Conservation (phyloP, 2,113 vertebrate species). For the Aegypius monachus region DNA sequence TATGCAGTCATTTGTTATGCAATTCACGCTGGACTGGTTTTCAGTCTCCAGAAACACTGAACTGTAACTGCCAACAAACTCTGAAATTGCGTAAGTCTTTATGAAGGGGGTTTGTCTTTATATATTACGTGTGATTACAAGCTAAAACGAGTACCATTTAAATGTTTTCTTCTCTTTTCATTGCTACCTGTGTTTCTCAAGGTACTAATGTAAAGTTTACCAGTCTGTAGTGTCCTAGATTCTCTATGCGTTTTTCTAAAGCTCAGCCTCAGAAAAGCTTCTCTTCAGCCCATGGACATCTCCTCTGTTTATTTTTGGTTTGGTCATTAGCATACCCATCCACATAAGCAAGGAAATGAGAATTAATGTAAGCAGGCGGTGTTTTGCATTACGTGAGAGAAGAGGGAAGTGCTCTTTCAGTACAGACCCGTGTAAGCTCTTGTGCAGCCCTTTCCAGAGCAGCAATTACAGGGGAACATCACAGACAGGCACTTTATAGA, state of each 20-base stretch:
- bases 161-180: background rate
- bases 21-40: background rate
- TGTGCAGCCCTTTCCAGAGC: background rate
- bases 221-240: background rate
- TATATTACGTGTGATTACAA: background rate
- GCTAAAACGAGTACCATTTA: background rate
- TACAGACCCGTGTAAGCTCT: fast-evolving
- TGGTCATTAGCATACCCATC: background rate
- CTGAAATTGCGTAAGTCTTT: background rate
- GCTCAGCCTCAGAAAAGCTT: background rate
- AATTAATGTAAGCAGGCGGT: background rate
- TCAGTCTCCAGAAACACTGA: background rate
- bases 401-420: background rate
- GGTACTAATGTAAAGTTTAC: background rate
- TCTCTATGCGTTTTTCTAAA: background rate
- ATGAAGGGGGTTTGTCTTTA: background rate
- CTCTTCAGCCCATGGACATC: background rate
- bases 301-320: background rate
- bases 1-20: background rate
- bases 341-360: background rate
- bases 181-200: background rate
- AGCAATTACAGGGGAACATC: background rate
- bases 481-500: background rate
- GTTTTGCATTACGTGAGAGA: background rate
- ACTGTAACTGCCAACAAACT: background rate